Base-by-base conservation (phyloP, 2,113 vertebrate genomes). In the Melanotaenia duboulayi region DNA sequence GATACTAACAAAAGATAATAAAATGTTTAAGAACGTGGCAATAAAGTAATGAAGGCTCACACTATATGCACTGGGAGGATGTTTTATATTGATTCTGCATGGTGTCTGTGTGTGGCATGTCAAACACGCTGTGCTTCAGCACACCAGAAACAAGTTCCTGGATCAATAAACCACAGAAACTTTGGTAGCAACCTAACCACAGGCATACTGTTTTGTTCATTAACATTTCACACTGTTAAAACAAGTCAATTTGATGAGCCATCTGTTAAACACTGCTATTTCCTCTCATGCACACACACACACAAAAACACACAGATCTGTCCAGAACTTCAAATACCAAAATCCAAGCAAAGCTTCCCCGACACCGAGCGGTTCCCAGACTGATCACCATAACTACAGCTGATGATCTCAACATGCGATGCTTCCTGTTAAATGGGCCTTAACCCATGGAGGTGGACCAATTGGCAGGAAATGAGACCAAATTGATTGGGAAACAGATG, bases 381-480 rank as follows among this genome's bases (percentile, higher is more conserved):
- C 78, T 62, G 78, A 81, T 86, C 79, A 74, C 74, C 80, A 72
- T 81, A 67, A 82, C 83, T 66, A 78, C 76, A 82, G 78, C 71
- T 62, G 80, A 89, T 74, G 77, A 84, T 58, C 80, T 82, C 80
- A 73, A 72, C 79, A 73, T 83, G 78, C 22, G 2, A 65, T 39
- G 75, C 68, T 84, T 89, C 70, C 89, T 80, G 74, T 82, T 83
- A 83, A 87, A 86, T 83, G 80, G 81, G 77, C 78, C 75, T 59
- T 58, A 71, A 65, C 66, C 68, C 69, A 44, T 76, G 82, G 83
- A 90, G 84, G 84, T 87, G 76, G 67, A 80, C 59, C 82, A 76
- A 74, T 81, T 90, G 87, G 86, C 78, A 89, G 90, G 87, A 90
- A 90, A 91, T 87, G 71, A 90, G 81, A 78, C 39, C 76, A 81